Evolutionary conservation across 2,888 invertebrate species (phyloP).

Genomic region (Andrena trimmerana): DNA sequence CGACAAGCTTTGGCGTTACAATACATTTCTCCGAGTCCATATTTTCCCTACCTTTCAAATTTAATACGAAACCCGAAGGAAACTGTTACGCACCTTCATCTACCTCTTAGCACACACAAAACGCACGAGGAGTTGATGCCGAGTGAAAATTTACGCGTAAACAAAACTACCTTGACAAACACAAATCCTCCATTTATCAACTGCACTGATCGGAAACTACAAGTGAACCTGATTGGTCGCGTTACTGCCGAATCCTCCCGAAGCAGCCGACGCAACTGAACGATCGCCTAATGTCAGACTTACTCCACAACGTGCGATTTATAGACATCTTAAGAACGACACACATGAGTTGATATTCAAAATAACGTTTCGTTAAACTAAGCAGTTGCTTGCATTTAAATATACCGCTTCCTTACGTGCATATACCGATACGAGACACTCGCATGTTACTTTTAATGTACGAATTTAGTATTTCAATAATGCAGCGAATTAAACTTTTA

Average conservation of each 20-base stretch:
- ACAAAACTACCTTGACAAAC: slow-evolving; percentile 90
- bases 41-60: slow-evolving; percentile 56
- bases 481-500: no score
- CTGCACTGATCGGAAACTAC: slow-evolving; percentile 86
- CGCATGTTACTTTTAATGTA: no score
- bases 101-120: slow-evolving; percentile 86
- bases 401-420: no score
- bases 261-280: slow-evolving; percentile 64
- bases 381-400: no score
- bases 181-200: slow-evolving; percentile 90
- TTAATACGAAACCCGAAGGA: slow-evolving; percentile 43
- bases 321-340: neutral
- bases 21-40: slow-evolving; percentile 46
- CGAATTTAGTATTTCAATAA: no score
- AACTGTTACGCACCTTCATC: slow-evolving; percentile 87
- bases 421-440: no score
- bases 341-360: no score
- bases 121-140: slow-evolving; percentile 80
- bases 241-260: slow-evolving; percentile 71
- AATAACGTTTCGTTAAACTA: no score
- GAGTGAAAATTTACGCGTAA: slow-evolving; percentile 87
- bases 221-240: slow-evolving; percentile 73
- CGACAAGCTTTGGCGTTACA: slow-evolving; percentile 66
- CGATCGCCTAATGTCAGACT: slow-evolving; percentile 26
- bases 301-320: neutral